Percentiles rank a stretch among this genome's conserved stretches.
phyloP scores from a whole-genome alignment of 2,113 vertebrate species.

The Odobenus rosmarus region DNA sequence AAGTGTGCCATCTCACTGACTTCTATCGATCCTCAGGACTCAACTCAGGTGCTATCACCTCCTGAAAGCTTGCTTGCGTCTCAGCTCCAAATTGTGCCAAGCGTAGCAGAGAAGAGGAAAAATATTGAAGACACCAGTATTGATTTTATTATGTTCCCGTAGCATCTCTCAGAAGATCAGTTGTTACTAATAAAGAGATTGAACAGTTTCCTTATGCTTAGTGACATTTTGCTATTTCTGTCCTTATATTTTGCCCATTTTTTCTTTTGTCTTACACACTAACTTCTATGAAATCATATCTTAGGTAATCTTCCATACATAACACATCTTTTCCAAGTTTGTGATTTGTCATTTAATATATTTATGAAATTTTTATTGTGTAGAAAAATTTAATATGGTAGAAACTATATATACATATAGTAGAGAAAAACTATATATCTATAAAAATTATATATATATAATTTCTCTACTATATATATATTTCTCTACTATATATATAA shows the following conservation, averaged over 20 bases:
- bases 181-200: neutral
- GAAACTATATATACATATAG: neutral
- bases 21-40: neutral
- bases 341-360: neutral
- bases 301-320: neutral
- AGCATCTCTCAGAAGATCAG: neutral
- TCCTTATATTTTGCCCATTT: accelerated
- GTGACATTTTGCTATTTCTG: neutral
- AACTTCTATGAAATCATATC: neutral
- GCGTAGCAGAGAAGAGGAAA: neutral
- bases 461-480: neutral
- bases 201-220: neutral
- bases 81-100: neutral
- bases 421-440: too few species aligned
- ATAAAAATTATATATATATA: neutral
- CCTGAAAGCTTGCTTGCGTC: neutral
- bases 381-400: neutral
- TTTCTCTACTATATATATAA: too few species aligned
- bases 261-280: neutral
- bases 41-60: neutral
- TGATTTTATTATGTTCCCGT: neutral
- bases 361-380: neutral
- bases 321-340: neutral
- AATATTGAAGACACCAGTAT: neutral
- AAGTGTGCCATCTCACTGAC: neutral